phyloP scores from a whole-genome alignment of 2,888 invertebrate genomes.

The Ectemnius cavifrons region DNA sequence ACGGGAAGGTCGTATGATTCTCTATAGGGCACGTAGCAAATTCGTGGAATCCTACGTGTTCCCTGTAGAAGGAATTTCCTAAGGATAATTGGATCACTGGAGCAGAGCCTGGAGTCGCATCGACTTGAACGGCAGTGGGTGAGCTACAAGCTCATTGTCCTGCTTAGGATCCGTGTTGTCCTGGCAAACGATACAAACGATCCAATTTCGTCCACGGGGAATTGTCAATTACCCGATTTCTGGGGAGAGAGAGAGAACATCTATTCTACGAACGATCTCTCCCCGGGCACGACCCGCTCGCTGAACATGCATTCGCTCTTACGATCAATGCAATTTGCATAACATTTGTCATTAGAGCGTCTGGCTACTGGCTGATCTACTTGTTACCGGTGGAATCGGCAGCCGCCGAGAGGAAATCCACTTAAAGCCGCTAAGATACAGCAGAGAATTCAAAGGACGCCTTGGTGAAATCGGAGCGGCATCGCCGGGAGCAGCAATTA shows the following conservation, averaged over 20 bases:
- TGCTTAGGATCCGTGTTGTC: conserved; percentile 14
- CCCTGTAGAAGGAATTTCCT: conserved; percentile 52
- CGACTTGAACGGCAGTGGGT: background rate
- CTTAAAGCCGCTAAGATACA: background rate
- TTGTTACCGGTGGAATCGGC: no score
- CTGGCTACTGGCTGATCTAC: no score
- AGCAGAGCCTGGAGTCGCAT: conserved; percentile 19
- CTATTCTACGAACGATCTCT: conserved; percentile 4
- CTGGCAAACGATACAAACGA: conserved; percentile 50
- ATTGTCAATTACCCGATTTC: conserved; percentile 24
- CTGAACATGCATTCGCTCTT: no score
- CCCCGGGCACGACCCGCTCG: background rate
- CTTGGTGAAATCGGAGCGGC: conserved; percentile 24
- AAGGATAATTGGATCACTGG: conserved; percentile 57
- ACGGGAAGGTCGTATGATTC: conserved; percentile 21
- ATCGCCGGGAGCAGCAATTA: conserved; percentile 68
- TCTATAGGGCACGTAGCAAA: conserved; percentile 29
- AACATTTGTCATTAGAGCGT: background rate
- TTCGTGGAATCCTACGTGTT: conserved; percentile 33
- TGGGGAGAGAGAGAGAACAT: background rate
- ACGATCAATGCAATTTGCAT: background rate
- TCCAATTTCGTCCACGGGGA: conserved; percentile 42
- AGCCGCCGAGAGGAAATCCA: no score
- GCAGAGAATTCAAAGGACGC: conserved; percentile 5
- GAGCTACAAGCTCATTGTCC: conserved; percentile 28